phyloP scores from a whole-genome alignment of 2,113 vertebrate genomes.

The Callocephalon fimbriatum region DNA sequence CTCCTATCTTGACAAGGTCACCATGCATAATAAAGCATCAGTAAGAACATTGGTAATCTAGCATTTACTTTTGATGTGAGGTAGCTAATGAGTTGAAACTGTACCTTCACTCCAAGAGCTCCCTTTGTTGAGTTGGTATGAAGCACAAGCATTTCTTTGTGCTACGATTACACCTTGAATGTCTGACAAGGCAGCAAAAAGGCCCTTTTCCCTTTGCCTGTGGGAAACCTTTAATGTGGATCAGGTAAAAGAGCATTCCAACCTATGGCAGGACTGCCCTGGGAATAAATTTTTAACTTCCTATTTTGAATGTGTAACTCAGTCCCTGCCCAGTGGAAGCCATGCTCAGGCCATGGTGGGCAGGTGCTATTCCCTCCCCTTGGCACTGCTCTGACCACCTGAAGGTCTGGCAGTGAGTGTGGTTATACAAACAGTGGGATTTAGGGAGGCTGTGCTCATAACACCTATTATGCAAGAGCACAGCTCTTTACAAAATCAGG shows the following conservation, averaged over 20 bases:
- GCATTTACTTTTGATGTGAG: neutral
- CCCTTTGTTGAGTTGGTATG: neutral
- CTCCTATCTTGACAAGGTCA: neutral
- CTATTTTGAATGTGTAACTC: neutral
- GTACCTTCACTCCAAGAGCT: neutral
- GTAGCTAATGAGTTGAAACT: neutral
- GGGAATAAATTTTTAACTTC: neutral
- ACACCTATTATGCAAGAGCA: neutral
- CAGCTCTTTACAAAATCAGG: neutral
- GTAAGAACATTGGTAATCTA: neutral
- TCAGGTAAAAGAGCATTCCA: neutral
- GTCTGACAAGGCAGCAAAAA: neutral
- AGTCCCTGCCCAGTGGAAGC: neutral
- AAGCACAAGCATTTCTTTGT: neutral
- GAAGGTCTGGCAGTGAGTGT: rapidly evolving
- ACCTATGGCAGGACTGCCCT: neutral
- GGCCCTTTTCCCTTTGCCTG: neutral
- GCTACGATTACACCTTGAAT: neutral
- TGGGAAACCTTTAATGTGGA: neutral
- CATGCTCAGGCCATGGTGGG: rapidly evolving
- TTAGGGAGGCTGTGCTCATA: neutral
- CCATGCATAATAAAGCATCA: neutral
- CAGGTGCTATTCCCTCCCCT: neutral
- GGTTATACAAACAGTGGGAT: neutral
- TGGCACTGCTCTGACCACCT: neutral